Base-by-base conservation (phyloP, 2,113 vertebrate genomes). In the Colaptes auratus region DNA sequence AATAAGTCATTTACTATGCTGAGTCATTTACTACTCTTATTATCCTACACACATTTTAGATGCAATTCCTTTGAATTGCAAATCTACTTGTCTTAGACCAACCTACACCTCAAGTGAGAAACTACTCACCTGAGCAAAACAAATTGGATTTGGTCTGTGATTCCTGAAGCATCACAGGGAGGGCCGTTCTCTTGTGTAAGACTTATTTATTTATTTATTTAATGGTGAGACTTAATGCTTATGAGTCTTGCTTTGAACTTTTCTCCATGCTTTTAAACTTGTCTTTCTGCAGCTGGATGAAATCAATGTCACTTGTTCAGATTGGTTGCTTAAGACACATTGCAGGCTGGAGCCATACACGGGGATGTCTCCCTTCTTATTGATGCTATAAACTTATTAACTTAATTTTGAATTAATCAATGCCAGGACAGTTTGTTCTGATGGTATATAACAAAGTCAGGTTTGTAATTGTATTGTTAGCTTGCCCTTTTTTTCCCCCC, bases 71-170 rank as follows among this genome's bases (percentile, higher is more conserved):
- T 55, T 66, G 76, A 88, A 80, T 63, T 75, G 28, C 30, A 82
- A 69, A 77, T 35, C 46, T 94, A 33, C 46, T 79, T 87, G 66
- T 82, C 78, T 44, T 44, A 89, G 44, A 20, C n/a, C 82, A 46
- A 87, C 46, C 46, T 52, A 79, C 31, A 15, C 64, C 28, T 79
- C 83, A 58, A 72, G 39, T 79, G 31, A 88, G 67, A 84, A 76
- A 36, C 44, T 75, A 82, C 33, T 87, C 82, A 92, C 70, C 71
- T 85, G 71, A 87, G 69, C 28, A 85, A 89, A 91, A 82, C 31
- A 91, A 92, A 92, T 65, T 79, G 10, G 33, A 75, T 93, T 86
- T 82, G 25, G 19, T 87, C 74, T 82, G 74, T 92, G 50, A 10
- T 44, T 95, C 44, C 74, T 69, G 70, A 87, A 76, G 13, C 63